Evolutionary conservation across 2,113 vertebrate genomes (phyloP).

Genomic region (Cromileptes altivelis): DNA sequence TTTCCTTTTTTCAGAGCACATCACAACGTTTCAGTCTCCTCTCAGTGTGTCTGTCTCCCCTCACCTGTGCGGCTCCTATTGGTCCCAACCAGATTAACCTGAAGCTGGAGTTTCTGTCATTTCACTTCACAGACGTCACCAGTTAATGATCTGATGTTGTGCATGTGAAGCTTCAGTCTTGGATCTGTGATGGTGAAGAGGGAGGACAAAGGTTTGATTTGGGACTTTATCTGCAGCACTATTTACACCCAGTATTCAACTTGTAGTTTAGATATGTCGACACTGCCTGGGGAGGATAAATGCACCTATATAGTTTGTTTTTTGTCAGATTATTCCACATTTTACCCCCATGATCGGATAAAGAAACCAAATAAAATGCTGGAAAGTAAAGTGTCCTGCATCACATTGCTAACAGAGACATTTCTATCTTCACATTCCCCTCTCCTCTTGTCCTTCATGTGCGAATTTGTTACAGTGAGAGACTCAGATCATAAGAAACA

Average conservation of each 20-base stretch:
- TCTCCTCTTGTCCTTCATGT: constrained; percentile 17
- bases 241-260: constrained; percentile 33
- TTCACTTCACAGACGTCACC: neutral
- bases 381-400: neutral
- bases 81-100: constrained; percentile 9
- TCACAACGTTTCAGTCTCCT: constrained; percentile 19
- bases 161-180: constrained; percentile 4
- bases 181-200: neutral
- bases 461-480: constrained; percentile 46
- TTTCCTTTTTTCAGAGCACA: constrained; percentile 7
- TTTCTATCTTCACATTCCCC: neutral
- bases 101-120: neutral
- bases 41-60: constrained; percentile 6
- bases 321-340: neutral
- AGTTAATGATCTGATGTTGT: neutral
- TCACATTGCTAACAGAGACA: constrained; percentile 4
- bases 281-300: constrained; percentile 1
- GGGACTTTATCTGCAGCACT: neutral
- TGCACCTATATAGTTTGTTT: neutral
- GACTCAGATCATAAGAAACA: constrained; percentile 51
- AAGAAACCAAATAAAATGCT: constrained; percentile 10
- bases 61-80: constrained; percentile 20
- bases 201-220: constrained; percentile 14
- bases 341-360: neutral
- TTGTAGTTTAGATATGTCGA: neutral